Conservation (phyloP, 2,113 vertebrate genomes). For the Lucifuga dentata region DNA sequence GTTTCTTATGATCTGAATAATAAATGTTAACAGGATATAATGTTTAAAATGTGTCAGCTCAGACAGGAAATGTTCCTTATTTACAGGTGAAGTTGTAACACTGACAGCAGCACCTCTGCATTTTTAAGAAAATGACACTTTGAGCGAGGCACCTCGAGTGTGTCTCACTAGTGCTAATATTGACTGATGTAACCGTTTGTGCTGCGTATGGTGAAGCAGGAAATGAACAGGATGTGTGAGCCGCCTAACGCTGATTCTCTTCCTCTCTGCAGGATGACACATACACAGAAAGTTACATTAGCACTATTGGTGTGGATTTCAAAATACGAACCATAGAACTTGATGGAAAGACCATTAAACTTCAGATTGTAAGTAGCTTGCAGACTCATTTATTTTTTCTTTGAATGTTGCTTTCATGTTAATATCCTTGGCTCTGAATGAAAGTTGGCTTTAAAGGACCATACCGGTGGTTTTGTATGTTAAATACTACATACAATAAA, state of each 20-base stretch:
- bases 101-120: no score
- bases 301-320: conserved; percentile 99
- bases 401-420: no score
- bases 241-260: conserved; percentile 23
- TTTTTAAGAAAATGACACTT: no score
- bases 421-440: no score
- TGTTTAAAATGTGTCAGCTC: background rate
- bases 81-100: no score
- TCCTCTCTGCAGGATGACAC: conserved; percentile 92
- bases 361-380: conserved; percentile 95
- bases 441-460: no score
- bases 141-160: background rate
- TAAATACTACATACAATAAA: no score
- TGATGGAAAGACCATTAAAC: conserved; percentile 99
- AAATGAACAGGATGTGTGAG: conserved; percentile 68
- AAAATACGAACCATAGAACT: conserved; percentile 99
- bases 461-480: no score
- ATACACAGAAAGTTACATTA: conserved; percentile 99
- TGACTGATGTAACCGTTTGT: conserved; percentile 2
- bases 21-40: background rate
- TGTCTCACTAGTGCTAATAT: background rate
- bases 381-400: background rate
- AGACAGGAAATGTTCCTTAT: no score
- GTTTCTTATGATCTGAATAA: background rate
- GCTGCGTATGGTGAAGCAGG: conserved; percentile 17